Conservation (phyloP, 2,113 vertebrate species). For the Eudyptes chrysolophus region DNA sequence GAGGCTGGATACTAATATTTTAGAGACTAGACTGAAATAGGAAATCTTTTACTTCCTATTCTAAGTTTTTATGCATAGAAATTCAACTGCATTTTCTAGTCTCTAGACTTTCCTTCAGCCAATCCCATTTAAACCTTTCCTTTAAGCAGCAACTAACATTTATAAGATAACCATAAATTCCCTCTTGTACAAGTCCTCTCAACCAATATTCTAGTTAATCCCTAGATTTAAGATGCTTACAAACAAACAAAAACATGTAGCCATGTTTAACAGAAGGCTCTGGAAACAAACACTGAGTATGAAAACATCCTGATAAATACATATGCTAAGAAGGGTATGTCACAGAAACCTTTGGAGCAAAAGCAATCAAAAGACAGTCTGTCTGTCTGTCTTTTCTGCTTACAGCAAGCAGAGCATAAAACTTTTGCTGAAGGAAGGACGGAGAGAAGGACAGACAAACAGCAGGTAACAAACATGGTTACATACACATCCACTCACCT, state of each 20-base stretch:
- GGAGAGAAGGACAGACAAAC: not conserved
- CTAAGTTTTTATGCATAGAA: not conserved
- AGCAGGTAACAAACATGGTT: not conserved
- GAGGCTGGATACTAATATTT: not conserved
- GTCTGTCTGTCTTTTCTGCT: not conserved
- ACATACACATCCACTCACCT: not conserved
- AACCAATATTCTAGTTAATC: not conserved
- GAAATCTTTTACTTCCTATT: not conserved
- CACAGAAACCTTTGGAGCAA: not conserved
- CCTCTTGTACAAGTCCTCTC: not conserved
- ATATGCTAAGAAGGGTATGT: not conserved
- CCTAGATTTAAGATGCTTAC: not conserved
- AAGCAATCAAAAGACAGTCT: not conserved
- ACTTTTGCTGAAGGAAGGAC: not conserved
- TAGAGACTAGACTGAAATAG: not conserved
- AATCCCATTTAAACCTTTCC: not conserved
- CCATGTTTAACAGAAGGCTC: not conserved
- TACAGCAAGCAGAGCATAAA: not conserved
- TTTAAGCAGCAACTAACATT: not conserved
- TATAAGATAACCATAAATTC: not conserved
- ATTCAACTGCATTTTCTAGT: not conserved
- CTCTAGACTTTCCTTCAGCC: not conserved
- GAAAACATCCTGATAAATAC: not conserved
- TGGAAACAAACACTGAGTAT: not conserved
- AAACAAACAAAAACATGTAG: not conserved